phyloP scores from a whole-genome alignment of 2,113 vertebrate genomes.

The Rhinolophus sinicus region DNA sequence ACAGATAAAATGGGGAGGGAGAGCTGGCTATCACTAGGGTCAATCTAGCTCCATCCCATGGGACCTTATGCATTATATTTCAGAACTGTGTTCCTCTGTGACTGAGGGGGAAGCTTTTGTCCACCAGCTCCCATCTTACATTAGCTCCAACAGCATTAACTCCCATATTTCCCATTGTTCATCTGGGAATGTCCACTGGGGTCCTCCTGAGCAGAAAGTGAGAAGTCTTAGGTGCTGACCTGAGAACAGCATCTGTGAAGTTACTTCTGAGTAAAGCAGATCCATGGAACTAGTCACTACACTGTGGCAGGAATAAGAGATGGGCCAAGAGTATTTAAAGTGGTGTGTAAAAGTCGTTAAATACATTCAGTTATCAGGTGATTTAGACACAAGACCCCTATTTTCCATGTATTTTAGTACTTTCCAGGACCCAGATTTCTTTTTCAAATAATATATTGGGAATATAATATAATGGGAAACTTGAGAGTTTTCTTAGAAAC shows the following conservation, averaged over 20 bases:
- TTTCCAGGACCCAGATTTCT: neutral
- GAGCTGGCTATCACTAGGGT: neutral
- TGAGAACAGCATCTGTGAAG: neutral
- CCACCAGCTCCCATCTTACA: neutral
- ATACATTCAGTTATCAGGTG: neutral
- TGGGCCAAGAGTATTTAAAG: neutral
- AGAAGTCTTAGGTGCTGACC: neutral
- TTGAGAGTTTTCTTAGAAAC: constrained; percentile 26
- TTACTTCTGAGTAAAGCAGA: neutral
- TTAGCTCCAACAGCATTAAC: neutral
- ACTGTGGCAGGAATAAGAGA: neutral
- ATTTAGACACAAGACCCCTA: neutral
- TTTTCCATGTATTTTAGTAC: neutral
- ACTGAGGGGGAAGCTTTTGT: neutral
- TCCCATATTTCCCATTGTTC: neutral
- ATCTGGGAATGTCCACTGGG: neutral
- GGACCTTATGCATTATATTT: neutral
- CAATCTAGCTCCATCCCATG: neutral
- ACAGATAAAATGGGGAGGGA: neutral
- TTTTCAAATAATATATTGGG: too few relatives aligned
- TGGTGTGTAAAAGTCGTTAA: neutral
- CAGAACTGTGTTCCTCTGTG: neutral
- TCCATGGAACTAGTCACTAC: neutral
- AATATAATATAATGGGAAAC: neutral
- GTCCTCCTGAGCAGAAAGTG: neutral